These are phyloP conservation scores for Drosophila erecta DNA, from an alignment of 1,140 invertebrate species.

Conservation along the genomic window DNA sequence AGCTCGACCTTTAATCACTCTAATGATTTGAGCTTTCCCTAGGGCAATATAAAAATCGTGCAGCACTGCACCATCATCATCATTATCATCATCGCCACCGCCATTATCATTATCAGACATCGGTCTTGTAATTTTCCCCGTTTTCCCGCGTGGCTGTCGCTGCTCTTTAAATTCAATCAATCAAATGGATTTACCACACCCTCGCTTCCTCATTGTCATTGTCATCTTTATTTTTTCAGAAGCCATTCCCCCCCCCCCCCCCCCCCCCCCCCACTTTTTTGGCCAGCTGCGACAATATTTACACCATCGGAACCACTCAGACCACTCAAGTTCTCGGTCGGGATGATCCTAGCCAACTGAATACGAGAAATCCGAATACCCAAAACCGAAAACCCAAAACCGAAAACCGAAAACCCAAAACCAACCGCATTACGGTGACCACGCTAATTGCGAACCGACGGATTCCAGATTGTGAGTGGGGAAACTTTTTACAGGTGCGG, in stretches of 20 bases:
- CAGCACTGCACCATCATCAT: slow-evolving; percentile 34
- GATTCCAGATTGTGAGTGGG: slow-evolving; percentile 11
- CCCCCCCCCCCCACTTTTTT: slow-evolving; percentile 2
- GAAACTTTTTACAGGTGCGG: slow-evolving; percentile 17
- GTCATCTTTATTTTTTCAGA: slow-evolving; percentile 34
- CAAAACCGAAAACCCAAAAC: too few species aligned
- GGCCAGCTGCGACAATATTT: slow-evolving; percentile 51
- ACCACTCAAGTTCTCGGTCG: not conserved
- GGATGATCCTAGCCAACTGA: slow-evolving; percentile 5
- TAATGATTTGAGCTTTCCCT: slow-evolving; percentile 40
- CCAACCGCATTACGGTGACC: slow-evolving; percentile 56
- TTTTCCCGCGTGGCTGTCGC: slow-evolving; percentile 19
- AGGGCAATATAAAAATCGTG: slow-evolving; percentile 17
- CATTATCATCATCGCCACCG: slow-evolving; percentile 6
- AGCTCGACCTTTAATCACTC: slow-evolving; percentile 39
- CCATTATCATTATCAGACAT: slow-evolving; percentile 11
- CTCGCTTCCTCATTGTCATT: slow-evolving; percentile 35
- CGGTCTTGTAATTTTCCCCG: slow-evolving; percentile 17
- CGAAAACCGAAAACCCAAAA: slow-evolving; percentile 4
- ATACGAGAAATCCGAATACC: slow-evolving; percentile 7
- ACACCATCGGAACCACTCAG: slow-evolving; percentile 33
- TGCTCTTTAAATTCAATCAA: slow-evolving; percentile 74
- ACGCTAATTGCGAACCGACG: slow-evolving; percentile 66
- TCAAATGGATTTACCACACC: slow-evolving; percentile 59
- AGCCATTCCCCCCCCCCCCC: not conserved